Percentiles rank a stretch among this genome's conserved stretches.
These are phyloP conservation scores for Anhinga anhinga DNA, from an alignment of 2,113 vertebrate genomes.

Conservation along the genomic window DNA sequence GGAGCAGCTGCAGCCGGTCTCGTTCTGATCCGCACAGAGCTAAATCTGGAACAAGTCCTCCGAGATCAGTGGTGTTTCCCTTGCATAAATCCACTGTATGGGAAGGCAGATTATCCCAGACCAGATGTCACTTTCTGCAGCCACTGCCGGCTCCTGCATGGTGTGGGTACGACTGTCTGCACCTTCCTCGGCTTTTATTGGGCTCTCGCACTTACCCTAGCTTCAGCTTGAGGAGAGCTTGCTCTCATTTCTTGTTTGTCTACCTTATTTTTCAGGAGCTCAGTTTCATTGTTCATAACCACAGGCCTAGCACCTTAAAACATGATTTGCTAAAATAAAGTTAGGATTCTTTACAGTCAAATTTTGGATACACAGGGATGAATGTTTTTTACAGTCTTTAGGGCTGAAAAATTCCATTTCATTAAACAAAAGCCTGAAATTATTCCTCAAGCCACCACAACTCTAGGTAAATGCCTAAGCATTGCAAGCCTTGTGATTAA, in stretches of 20 bases:
- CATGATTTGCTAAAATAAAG: neutral
- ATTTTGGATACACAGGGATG: neutral
- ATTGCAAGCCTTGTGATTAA: neutral
- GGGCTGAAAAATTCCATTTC: neutral
- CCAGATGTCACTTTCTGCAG: constrained; percentile 35
- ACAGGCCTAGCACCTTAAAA: neutral
- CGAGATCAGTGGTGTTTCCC: neutral
- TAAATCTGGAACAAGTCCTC: constrained; percentile 58
- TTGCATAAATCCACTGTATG: neutral
- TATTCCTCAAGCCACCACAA: neutral
- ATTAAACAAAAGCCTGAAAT: neutral
- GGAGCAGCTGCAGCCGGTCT: neutral
- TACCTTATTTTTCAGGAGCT: neutral
- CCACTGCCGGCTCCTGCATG: fast-evolving
- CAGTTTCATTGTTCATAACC: neutral
- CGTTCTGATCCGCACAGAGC: neutral
- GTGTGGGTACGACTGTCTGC: neutral
- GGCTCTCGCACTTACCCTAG: neutral
- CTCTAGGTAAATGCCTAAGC: neutral
- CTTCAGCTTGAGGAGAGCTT: neutral
- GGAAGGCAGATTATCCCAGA: constrained; percentile 29
- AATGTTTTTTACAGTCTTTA: neutral
- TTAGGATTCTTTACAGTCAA: neutral
- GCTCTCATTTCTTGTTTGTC: neutral
- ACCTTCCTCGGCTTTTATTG: neutral